Base-by-base conservation (phyloP, 2,113 vertebrate genomes). In the Protomyctophum bolini region DNA sequence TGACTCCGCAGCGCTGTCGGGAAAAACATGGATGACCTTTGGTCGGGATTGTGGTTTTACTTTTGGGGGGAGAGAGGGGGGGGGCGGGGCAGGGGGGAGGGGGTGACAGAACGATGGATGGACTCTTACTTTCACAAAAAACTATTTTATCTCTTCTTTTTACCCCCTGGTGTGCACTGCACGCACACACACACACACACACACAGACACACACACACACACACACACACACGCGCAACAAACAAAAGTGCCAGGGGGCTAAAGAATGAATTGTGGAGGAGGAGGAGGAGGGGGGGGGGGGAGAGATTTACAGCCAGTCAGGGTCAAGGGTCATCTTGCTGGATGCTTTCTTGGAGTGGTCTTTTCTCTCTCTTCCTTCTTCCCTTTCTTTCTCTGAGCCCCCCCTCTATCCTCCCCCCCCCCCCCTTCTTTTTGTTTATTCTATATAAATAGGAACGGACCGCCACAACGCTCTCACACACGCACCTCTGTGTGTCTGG, bases 221-320 rank as follows among this genome's bases (percentile, higher is more conserved):
- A 6, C 67, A 10, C 70, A 61, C 76, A 70, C 75, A 77, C 76
- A 81, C 60, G 78, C 60, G 78, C 74, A 85, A 87, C 79, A 83
- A 81, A 87, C 77, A 66, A 83, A 81, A 70, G 72, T 68, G 49
- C 76, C 29, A n/a, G 60, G 14, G 46, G 54, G 50, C 81, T 66
- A 84, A 84, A 89, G 83, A 90, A 86, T 58, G 48, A 86, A n/a
- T n/a, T n/a, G n/a, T n/a, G n/a, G n/a, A n/a, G n/a, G n/a, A n/a
- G n/a, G n/a, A n/a, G n/a, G n/a, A n/a, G n/a, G n/a, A n/a, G n/a
- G n/a, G n/a, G n/a, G n/a, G n/a, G n/a, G n/a, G 79, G 60, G 83
- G 87, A 84, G 83, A 90, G 91, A 92, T 93, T 94, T 93, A 93
- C 88, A 91, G 91, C 86, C 89, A 85, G 79, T 72, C 64, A 46